A percentile compares a stretch with the other conserved stretches of the same genome.
phyloP scores from a whole-genome alignment of 2,888 invertebrate species.

The Agriopis aurantiaria region DNA sequence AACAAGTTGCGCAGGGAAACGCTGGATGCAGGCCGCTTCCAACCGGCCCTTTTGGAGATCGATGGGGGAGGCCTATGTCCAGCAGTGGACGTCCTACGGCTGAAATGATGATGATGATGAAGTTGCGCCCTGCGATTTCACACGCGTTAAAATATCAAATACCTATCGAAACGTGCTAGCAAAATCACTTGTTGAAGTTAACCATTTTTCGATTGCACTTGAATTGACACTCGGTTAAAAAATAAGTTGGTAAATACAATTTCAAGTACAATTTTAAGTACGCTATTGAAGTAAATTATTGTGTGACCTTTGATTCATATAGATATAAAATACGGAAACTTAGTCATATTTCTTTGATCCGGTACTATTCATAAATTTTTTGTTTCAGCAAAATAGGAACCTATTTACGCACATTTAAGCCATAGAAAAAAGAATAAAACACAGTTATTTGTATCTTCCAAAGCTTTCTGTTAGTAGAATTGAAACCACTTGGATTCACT shows the following conservation, averaged over 20 bases:
- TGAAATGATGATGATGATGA: no score
- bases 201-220: slow-evolving; percentile 24
- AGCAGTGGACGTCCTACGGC: no score
- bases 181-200: slow-evolving; percentile 5
- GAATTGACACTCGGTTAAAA: slow-evolving; percentile 30
- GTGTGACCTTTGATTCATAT: slow-evolving; percentile 19
- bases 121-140: no score
- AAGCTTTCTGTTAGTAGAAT: no score
- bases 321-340: slow-evolving; percentile 8
- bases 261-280: slow-evolving; percentile 25
- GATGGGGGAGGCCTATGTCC: no score
- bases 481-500: no score
- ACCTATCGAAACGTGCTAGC: neutral
- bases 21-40: no score
- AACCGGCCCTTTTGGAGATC: no score
- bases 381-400: neutral
- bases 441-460: no score
- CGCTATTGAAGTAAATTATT: slow-evolving; percentile 19
- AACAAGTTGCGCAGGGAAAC: no score
- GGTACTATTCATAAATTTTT: neutral
- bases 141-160: neutral
- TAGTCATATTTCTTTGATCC: neutral
- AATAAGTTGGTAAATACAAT: slow-evolving; percentile 27
- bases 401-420: neutral
- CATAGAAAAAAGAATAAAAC: no score